Base-by-base conservation (phyloP, 2,797 vertebrate species). In the Poecilia picta region DNA sequence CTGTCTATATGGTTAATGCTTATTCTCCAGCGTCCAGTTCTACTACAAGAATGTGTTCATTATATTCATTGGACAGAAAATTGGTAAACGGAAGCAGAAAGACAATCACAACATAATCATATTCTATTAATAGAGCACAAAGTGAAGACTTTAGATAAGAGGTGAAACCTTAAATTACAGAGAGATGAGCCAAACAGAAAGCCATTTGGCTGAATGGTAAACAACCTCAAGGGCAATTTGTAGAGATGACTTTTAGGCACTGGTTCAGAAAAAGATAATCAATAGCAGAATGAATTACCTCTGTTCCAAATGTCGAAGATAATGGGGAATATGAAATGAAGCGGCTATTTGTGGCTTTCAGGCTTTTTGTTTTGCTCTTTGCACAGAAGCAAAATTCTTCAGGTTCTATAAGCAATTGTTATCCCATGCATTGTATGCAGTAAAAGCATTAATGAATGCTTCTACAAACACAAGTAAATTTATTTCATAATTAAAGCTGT, bases 261-360 rank as follows among this genome's bases (percentile, higher is more conserved):
- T 2, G 51, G 73, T 75, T 80, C 51, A 81, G 45, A 82, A 79
- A 57, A 75, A 49, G 53, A 78, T 89, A 87, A 92, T 91, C 89
- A 82, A 89, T 89, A 81, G 43, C 1, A 57, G 43, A 74, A 55
- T 79, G 75, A 87, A 87, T 84, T 81, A 83, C 77, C 73, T 78
- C 28, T 66, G 74, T 77, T 77, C 31, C 45, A 85, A 85, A 84
- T 41, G 80, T 76, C 39, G 83, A 74, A 75, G 51, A 73, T 79
- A 83, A 87, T 75, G 75, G 72, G 70, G 36, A 84, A 46, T 59
- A 41, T 83, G 36, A 79, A 75, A 83, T 39, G 0, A 81, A 62
- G 70, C 64, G 64, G 62, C 46, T n/a, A 73, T 53, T 62, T 73
- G 41, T 80, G 23, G 23, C 28, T 79, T 81, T 81, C 66, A 25